Evolutionary conservation across 2,113 vertebrate species (phyloP).

Genomic region (Sinosuthora webbiana): DNA sequence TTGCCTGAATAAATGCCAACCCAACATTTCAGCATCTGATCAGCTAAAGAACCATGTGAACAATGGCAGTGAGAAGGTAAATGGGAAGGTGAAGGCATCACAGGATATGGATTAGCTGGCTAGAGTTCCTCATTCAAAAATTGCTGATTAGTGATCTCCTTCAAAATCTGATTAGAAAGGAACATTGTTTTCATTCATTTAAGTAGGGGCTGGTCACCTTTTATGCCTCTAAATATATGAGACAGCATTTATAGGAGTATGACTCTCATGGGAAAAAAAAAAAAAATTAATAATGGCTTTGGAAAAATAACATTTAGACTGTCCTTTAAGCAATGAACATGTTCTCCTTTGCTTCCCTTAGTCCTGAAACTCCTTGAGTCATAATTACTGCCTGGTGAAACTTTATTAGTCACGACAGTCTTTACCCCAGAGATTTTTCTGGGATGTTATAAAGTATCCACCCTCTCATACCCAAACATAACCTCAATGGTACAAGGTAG

Average conservation of each 20-base stretch:
- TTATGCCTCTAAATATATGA: slow-evolving; percentile 4
- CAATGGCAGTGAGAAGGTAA: slow-evolving; percentile 27
- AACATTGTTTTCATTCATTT: slow-evolving; percentile 31
- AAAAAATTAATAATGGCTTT: background rate
- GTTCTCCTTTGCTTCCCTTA: background rate
- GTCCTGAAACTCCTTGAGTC: slow-evolving; percentile 7
- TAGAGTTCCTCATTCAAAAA: slow-evolving; percentile 26
- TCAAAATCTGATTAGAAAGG: slow-evolving; percentile 44
- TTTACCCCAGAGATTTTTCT: background rate
- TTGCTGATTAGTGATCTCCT: slow-evolving; percentile 31
- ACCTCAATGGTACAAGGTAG: background rate
- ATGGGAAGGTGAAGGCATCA: slow-evolving; percentile 35
- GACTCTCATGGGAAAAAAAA: background rate
- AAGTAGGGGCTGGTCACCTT: background rate
- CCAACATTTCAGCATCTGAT: slow-evolving; percentile 35
- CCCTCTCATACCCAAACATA: background rate
- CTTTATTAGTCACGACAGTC: background rate
- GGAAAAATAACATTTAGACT: background rate
- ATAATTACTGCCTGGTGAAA: background rate
- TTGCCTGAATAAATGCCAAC: slow-evolving; percentile 39
- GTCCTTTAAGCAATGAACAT: background rate
- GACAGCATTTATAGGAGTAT: background rate
- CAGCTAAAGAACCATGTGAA: slow-evolving; percentile 22
- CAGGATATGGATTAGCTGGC: slow-evolving; percentile 17
- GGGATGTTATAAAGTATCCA: background rate